Evolutionary conservation across 1,140 invertebrate genomes (phyloP).

Genomic region (Sitophilus oryzae): DNA sequence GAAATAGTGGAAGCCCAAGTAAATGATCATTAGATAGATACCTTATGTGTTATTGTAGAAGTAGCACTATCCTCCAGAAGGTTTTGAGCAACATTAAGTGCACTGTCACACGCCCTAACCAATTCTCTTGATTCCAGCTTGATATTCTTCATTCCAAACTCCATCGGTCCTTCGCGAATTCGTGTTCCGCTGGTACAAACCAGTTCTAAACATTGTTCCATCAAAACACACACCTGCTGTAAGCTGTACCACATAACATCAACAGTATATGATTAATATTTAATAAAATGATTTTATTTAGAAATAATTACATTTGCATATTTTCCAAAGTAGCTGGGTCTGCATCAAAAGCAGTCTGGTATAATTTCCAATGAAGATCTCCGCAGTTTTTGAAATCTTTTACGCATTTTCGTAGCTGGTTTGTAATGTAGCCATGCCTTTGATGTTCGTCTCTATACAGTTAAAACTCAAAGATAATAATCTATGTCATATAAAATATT

Average conservation of each 20-base stretch:
- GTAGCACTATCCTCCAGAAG: constrained; percentile 34
- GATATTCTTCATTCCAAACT: constrained; percentile 34
- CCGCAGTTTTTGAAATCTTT: constrained; percentile 69
- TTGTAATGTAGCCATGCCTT: constrained; percentile 74
- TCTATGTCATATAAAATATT: not conserved
- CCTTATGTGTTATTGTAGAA: constrained; percentile 46
- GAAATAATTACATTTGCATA: constrained; percentile 56
- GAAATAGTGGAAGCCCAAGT: no score
- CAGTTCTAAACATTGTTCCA: constrained; percentile 70
- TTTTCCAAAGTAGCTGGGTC: constrained; percentile 79
- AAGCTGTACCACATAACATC: constrained; percentile 47
- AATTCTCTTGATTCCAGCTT: constrained; percentile 43
- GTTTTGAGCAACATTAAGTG: constrained; percentile 38
- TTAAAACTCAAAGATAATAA: not conserved
- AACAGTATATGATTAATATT: not conserved
- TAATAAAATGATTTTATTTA: not conserved
- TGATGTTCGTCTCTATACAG: constrained; percentile 68
- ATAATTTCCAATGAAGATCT: constrained; percentile 74
- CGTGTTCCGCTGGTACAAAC: constrained; percentile 49
- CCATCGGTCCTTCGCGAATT: constrained; percentile 33
- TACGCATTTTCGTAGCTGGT: constrained; percentile 72
- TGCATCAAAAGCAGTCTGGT: constrained; percentile 90
- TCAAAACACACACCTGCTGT: constrained; percentile 69
- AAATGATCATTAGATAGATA: no score
- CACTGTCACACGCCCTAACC: constrained; percentile 41